Evolutionary conservation across 2,797 vertebrate species (phyloP).

Genomic region (Pangasius krempfi): DNA sequence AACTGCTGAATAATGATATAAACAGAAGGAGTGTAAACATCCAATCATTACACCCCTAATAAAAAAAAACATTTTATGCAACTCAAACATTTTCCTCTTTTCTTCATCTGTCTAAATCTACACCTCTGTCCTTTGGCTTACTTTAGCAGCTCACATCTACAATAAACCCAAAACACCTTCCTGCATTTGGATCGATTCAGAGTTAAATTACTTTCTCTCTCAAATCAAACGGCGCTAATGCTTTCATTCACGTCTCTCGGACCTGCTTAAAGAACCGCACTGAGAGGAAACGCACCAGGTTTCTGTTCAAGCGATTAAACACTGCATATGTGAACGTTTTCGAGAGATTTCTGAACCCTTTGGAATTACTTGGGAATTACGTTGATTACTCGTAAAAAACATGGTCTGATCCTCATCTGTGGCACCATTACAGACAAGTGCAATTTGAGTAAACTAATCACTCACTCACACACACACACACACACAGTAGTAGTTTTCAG

Average conservation of each 20-base stretch:
- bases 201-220: background rate
- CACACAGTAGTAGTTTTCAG: background rate
- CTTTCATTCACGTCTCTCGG: too few species aligned
- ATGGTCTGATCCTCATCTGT: too few species aligned
- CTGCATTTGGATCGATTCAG: background rate
- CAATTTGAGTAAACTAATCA: background rate
- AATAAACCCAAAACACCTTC: background rate
- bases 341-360: background rate
- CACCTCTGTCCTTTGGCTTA: background rate
- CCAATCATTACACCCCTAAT: background rate
- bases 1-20: background rate
- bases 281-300: background rate
- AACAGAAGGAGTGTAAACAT: background rate
- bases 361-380: too few species aligned
- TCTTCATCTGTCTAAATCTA: background rate
- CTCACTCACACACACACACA: too few species aligned
- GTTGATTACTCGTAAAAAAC: too few species aligned
- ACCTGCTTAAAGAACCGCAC: background rate
- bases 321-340: background rate
- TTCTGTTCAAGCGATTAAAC: background rate
- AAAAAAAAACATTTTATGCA: background rate
- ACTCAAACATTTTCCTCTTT: fast-evolving
- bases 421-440: too few species aligned
- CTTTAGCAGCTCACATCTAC: background rate
- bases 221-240: background rate